Base-by-base conservation (phyloP, 1,140 invertebrate species). In the Drosophila sproati region DNA sequence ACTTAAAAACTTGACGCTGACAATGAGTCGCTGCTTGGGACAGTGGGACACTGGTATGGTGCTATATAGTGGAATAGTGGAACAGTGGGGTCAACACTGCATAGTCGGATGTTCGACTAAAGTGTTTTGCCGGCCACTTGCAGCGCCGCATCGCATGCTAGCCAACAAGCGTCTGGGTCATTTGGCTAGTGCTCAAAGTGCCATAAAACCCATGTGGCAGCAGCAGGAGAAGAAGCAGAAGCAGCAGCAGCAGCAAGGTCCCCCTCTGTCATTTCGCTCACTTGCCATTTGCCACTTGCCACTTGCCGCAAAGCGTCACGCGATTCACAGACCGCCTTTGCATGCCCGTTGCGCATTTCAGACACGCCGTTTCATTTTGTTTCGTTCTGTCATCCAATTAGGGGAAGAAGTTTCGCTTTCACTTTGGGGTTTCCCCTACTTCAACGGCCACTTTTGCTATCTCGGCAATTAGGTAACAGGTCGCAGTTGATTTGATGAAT, bases 361-460 rank as follows among this genome's bases (percentile, higher is more conserved):
- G 63, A 60, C 64, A 68, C 56, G 71, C 48, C 63, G 43, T 59
- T 43, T n/a, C 39, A n/a, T n/a, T 43, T 43, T 43, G 39, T 43
- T 69, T 50, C 50, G 41, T 35, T 54, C 71, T 61, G 63, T 68
- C 50, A 61, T 68, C 56, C 64, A 73, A 73, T 73, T 73, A 69
- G 63, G 55, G 45, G 54, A 66, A 57, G 61, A 69, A 61, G 64
- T 73, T 73, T 73, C 63, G 47, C 70, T 73, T 60, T 60, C 62
- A 67, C 37, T 45, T 45, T 32, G 8, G 32, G 12, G 32, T 35
- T 34, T 2, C 5, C 6, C 43, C 31, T 12, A 3, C n/a, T n/a
- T 4, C 31, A 5, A 4, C 32, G 31, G 32, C 32, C 31, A 37
- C 20, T 8, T 35, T 37, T 34, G 31, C 59, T 34, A 62, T 60